Percentiles rank a stretch among this genome's conserved stretches.
These are phyloP conservation scores for Orientallactaga sibirica DNA, from an alignment of 2,797 vertebrate species.

Conservation along the genomic window DNA sequence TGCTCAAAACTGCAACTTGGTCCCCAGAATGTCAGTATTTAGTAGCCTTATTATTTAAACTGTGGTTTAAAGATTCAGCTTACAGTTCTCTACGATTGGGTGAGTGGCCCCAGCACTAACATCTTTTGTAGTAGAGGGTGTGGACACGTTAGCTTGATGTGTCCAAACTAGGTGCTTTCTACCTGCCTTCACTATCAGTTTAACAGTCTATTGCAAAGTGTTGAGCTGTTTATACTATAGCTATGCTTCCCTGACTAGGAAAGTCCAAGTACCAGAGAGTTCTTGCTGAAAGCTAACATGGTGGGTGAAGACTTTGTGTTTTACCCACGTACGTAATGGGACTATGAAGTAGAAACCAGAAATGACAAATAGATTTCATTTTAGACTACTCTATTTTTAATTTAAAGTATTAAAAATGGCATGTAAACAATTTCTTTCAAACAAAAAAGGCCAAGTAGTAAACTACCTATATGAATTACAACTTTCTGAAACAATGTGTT, in stretches of 20 bases:
- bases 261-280: neutral
- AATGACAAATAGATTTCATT: constrained; percentile 13
- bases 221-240: neutral
- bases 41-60: neutral
- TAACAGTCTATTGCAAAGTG: neutral
- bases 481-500: neutral
- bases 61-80: neutral
- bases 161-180: neutral
- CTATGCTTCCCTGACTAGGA: neutral
- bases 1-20: constrained; percentile 4
- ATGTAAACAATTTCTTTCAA: neutral
- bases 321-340: neutral
- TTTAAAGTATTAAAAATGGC: constrained; percentile 45
- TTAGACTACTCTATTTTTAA: constrained; percentile 6
- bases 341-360: neutral
- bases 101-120: neutral
- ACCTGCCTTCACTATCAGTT: neutral
- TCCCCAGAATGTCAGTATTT: neutral
- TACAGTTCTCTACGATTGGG: neutral
- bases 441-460: neutral
- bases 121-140: neutral
- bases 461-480: neutral
- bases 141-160: too few relatives aligned
- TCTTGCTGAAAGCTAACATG: neutral
- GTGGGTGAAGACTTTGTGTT: neutral